Evolutionary conservation across 2,797 vertebrate genomes (phyloP).

Genomic region (Schizothorax lantsangensis): DNA sequence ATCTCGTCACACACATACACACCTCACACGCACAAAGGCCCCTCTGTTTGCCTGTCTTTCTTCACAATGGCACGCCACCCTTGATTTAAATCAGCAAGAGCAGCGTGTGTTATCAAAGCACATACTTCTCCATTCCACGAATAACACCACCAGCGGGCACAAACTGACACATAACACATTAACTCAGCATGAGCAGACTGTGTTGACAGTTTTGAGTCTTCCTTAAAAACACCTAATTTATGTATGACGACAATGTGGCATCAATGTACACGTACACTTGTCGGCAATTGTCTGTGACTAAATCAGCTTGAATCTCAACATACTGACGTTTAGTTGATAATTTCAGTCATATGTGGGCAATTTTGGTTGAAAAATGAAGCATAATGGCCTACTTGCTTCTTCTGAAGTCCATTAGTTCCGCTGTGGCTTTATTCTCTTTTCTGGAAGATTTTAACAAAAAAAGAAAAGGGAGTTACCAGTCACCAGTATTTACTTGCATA

Average conservation of each 20-base stretch:
- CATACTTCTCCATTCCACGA: constrained; percentile 50
- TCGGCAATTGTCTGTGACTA: background rate
- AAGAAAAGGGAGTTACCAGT: background rate
- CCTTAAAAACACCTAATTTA: background rate
- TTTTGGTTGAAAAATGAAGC: background rate
- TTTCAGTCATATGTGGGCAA: background rate
- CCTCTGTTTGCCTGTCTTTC: constrained; percentile 52
- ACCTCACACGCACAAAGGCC: constrained; percentile 25
- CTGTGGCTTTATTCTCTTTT: background rate
- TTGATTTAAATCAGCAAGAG: constrained; percentile 50
- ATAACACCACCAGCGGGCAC: constrained; percentile 32
- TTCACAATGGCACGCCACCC: constrained; percentile 40
- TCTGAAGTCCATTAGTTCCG: background rate
- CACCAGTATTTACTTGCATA: background rate
- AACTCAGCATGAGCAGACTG: constrained; percentile 5
- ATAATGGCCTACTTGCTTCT: background rate
- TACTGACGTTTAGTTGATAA: background rate
- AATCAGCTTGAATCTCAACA: background rate
- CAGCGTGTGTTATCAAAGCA: constrained; percentile 62
- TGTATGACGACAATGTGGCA: background rate
- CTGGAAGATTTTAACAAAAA: background rate
- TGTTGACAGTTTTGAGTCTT: constrained; percentile 7
- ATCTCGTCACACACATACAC: constrained; percentile 28
- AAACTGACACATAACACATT: constrained; percentile 38
- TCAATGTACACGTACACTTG: background rate